A percentile compares a stretch with the other conserved stretches of the same genome.
These are phyloP conservation scores for Platycheirus albimanus DNA, from an alignment of 2,888 invertebrate genomes.

Conservation along the genomic window DNA sequence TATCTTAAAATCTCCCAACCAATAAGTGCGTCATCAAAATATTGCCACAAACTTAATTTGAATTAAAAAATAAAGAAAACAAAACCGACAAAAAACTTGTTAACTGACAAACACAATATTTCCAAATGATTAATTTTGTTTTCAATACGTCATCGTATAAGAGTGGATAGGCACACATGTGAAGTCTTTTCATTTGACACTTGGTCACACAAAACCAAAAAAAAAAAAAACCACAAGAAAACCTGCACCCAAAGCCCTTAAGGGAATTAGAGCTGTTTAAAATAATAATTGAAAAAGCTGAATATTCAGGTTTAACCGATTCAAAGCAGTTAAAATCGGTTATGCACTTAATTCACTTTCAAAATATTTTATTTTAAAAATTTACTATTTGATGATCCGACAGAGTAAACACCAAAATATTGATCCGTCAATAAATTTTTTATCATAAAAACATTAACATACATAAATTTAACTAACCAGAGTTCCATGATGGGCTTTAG, in stretches of 20 bases:
- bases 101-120: no score
- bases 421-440: background rate
- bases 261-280: background rate
- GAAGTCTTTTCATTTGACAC: background rate
- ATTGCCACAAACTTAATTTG: background rate
- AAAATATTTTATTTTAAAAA: background rate
- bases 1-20: background rate
- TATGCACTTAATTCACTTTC: constrained; percentile 28
- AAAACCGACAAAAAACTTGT: no score
- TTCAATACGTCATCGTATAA: no score
- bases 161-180: no score
- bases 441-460: no score
- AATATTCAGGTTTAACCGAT: constrained; percentile 53
- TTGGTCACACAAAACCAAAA: no score
- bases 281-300: no score
- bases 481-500: constrained; percentile 18
- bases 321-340: constrained; percentile 56
- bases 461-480: constrained; percentile 17
- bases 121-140: no score
- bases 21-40: constrained; percentile 2
- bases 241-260: background rate
- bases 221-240: constrained; percentile 4
- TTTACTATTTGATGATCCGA: background rate
- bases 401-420: background rate
- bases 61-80: background rate